Evolutionary conservation across 2,797 vertebrate species (phyloP).

Genomic region (Sparidentex hasta): DNA sequence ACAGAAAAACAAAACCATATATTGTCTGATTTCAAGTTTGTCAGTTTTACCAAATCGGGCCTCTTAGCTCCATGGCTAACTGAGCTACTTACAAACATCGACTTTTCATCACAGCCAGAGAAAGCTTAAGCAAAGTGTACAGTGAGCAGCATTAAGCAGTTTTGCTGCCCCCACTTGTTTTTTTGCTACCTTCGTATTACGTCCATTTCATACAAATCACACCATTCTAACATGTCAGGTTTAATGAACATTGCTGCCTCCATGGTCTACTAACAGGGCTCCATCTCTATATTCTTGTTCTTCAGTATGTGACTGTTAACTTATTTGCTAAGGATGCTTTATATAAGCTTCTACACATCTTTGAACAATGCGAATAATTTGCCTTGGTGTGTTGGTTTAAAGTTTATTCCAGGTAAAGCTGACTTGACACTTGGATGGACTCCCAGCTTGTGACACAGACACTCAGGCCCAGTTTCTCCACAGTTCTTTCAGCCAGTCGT

Average conservation of each 20-base stretch:
- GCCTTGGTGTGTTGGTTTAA: neutral
- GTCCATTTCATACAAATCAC: too few species aligned
- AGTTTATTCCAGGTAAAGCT: neutral
- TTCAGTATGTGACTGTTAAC: neutral
- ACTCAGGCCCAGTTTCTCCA: neutral
- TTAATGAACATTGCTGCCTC: neutral
- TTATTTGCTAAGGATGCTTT: neutral
- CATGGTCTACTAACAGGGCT: neutral
- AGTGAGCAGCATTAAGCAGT: too few species aligned
- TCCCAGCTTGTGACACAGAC: constrained; percentile 5
- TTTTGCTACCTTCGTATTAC: too few species aligned
- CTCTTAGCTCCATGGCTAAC: too few species aligned
- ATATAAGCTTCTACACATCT: neutral
- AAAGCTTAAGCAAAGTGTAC: too few species aligned
- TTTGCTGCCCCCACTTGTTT: too few species aligned
- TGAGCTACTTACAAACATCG: too few species aligned
- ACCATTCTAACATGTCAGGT: neutral
- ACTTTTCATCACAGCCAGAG: too few species aligned
- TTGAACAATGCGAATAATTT: neutral
- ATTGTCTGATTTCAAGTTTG: too few species aligned
- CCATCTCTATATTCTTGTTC: neutral
- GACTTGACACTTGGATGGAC: constrained; percentile 1
- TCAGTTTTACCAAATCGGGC: too few species aligned
- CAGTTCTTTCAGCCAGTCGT: neutral
- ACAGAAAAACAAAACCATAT: too few species aligned